Evolutionary conservation across 2,888 invertebrate species (phyloP).

Genomic region (Teleiodes luculella): DNA sequence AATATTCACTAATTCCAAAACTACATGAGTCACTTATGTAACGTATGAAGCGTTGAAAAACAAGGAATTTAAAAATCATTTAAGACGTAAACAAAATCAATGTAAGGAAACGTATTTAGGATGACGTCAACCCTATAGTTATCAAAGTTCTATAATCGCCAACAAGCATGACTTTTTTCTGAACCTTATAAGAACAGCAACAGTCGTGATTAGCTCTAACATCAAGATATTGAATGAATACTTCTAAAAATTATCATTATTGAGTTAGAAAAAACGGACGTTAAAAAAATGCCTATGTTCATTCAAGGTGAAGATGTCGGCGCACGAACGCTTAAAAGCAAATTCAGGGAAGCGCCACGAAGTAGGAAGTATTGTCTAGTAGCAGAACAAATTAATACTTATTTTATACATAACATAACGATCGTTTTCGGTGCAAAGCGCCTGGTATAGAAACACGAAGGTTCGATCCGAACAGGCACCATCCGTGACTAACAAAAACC

Average conservation of each 20-base stretch:
- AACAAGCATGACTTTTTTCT: constrained; percentile 47
- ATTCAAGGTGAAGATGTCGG: constrained; percentile 70
- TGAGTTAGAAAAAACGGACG: constrained; percentile 56
- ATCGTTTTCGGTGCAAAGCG: constrained; percentile 32
- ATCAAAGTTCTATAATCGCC: constrained; percentile 51
- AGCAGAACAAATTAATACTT: constrained; percentile 44
- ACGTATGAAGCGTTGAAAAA: background rate
- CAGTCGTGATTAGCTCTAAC: constrained; percentile 64
- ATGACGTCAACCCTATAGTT: constrained; percentile 56
- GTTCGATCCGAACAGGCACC: background rate
- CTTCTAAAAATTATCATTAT: constrained; percentile 68
- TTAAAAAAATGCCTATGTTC: constrained; percentile 61
- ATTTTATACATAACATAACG: constrained; percentile 51
- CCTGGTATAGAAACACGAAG: background rate
- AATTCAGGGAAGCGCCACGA: constrained; percentile 65
- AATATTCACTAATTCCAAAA: background rate
- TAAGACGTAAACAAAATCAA: constrained; percentile 36
- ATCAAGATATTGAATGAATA: constrained; percentile 67
- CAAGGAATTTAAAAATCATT: constrained; percentile 8
- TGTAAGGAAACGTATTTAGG: constrained; percentile 47
- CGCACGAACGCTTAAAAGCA: constrained; percentile 60
- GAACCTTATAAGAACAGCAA: constrained; percentile 45
- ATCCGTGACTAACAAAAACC: background rate
- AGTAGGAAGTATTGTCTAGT: constrained; percentile 53
- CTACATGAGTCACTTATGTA: constrained; percentile 1